These are phyloP conservation scores for Odontophorus gujanensis DNA, from an alignment of 2,113 vertebrate species.

Conservation along the genomic window DNA sequence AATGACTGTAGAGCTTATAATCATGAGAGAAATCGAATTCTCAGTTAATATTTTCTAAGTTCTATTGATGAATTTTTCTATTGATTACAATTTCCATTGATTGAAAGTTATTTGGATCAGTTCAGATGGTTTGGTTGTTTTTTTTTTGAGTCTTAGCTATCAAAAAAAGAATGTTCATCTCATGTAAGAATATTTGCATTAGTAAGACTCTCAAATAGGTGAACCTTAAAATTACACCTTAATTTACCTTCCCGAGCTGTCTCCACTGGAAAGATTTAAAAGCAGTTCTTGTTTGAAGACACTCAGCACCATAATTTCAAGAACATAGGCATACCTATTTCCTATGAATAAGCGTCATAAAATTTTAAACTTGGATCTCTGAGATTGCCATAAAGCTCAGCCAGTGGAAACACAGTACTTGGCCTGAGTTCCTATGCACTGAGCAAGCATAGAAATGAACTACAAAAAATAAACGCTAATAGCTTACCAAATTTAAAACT, in stretches of 20 bases:
- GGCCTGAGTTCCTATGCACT: background rate
- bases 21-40: constrained; percentile 41
- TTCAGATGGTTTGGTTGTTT: background rate
- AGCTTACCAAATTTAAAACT: background rate
- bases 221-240: background rate
- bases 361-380: background rate
- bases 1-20: constrained; percentile 26
- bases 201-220: background rate
- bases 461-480: background rate
- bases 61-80: constrained; percentile 34
- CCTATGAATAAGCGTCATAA: background rate
- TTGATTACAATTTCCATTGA: constrained; percentile 37
- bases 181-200: constrained; percentile 26
- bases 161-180: constrained; percentile 41
- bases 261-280: background rate
- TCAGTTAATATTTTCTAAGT: constrained; percentile 20
- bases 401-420: background rate
- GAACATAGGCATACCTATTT: background rate
- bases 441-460: background rate
- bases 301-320: background rate
- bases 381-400: background rate
- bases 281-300: background rate
- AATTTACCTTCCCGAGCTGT: constrained; percentile 7
- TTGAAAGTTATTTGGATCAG: constrained; percentile 40
- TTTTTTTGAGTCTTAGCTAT: constrained; percentile 36